phyloP scores from a whole-genome alignment of 2,113 vertebrate species.

The Indicator maculatus region DNA sequence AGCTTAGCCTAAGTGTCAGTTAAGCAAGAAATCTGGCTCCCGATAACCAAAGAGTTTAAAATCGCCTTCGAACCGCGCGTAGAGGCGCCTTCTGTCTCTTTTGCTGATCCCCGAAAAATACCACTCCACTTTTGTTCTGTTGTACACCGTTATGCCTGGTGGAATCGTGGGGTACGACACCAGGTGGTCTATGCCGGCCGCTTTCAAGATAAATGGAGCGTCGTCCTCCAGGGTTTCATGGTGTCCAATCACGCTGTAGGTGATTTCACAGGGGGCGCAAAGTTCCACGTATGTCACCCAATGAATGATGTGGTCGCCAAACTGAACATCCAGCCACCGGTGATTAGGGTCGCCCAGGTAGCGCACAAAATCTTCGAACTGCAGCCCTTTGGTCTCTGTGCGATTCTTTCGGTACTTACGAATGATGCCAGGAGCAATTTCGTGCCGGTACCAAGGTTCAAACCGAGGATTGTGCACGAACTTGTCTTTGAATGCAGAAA shows the following conservation, averaged over 20 bases:
- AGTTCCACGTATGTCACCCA: slow-evolving; percentile 93
- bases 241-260: slow-evolving; percentile 89
- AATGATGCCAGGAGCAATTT: slow-evolving; percentile 94
- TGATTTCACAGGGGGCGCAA: slow-evolving; percentile 94
- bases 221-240: slow-evolving; percentile 94
- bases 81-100: slow-evolving; percentile 89
- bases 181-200: slow-evolving; percentile 86
- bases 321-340: slow-evolving; percentile 87
- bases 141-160: slow-evolving; percentile 92
- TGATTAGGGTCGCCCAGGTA: slow-evolving; percentile 92
- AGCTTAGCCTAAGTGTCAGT: slow-evolving; percentile 66
- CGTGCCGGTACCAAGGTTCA: slow-evolving; percentile 96
- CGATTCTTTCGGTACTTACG: slow-evolving; percentile 90
- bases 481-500: slow-evolving; percentile 98
- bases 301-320: slow-evolving; percentile 95
- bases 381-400: slow-evolving; percentile 83
- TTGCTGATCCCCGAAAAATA: slow-evolving; percentile 93
- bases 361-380: slow-evolving; percentile 96
- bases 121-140: slow-evolving; percentile 90
- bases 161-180: slow-evolving; percentile 94
- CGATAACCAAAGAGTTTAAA: slow-evolving; percentile 94
- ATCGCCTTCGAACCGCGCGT: slow-evolving; percentile 89
- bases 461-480: slow-evolving; percentile 96
- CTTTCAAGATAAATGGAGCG: slow-evolving; percentile 87
- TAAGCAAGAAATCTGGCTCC: slow-evolving; percentile 89